Conservation (phyloP, 2,888 invertebrate genomes). For the Malachius bipustulatus region DNA sequence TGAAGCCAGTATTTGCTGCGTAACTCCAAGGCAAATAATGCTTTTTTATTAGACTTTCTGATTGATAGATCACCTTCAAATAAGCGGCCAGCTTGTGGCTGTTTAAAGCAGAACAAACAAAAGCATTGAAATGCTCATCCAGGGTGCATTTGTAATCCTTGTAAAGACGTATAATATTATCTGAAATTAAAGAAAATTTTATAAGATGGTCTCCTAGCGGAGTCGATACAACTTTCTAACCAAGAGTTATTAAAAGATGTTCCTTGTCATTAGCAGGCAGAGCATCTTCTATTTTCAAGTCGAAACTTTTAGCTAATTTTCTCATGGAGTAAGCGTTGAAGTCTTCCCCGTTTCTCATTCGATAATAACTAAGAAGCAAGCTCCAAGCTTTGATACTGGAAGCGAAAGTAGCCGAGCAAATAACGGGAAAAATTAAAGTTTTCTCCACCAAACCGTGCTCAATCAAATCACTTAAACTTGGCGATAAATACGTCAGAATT, state of each 20-base stretch:
- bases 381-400: conserved; percentile 82
- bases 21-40: conserved; percentile 83
- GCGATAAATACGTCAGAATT: conserved; percentile 75
- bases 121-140: conserved; percentile 95
- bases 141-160: conserved; percentile 77
- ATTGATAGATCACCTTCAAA: conserved; percentile 80
- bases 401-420: no score
- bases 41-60: conserved; percentile 56
- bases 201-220: no score
- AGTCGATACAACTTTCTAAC: no score
- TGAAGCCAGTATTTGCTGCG: conserved; percentile 84
- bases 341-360: conserved; percentile 77
- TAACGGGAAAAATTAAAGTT: conserved; percentile 28
- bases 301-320: conserved; percentile 84
- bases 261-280: conserved; percentile 66
- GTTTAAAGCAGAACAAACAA: conserved; percentile 76
- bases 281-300: conserved; percentile 70
- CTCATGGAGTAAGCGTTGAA: conserved; percentile 87
- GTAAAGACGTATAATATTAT: conserved; percentile 77
- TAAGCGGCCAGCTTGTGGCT: conserved; percentile 76
- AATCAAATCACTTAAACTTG: conserved; percentile 73
- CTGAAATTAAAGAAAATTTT: no score
- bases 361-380: conserved; percentile 78
- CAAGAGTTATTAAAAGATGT: conserved; percentile 74
- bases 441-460: conserved; percentile 71